These are phyloP conservation scores for Maniola jurtina DNA, from an alignment of 1,140 invertebrate species.

Conservation along the genomic window DNA sequence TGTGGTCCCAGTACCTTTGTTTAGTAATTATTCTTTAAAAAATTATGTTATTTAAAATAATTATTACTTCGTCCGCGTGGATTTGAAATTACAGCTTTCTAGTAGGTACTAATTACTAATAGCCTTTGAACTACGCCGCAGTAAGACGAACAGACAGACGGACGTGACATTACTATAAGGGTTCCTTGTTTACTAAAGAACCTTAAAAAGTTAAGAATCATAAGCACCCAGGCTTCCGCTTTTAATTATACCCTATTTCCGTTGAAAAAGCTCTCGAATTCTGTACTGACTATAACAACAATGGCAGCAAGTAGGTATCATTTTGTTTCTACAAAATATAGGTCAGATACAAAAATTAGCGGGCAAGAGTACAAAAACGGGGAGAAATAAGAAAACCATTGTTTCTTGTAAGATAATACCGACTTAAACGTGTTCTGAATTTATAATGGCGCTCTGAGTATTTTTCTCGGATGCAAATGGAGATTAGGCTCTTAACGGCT, in stretches of 20 bases:
- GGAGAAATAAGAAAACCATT: background rate
- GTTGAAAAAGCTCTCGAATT: background rate
- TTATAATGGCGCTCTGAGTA: background rate
- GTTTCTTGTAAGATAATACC: slow-evolving; percentile 18
- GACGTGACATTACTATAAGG: no score
- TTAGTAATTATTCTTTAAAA: no score
- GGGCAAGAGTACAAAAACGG: background rate
- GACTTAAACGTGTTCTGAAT: slow-evolving; percentile 11
- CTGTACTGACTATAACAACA: background rate
- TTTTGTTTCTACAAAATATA: background rate
- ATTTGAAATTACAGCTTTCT: no score
- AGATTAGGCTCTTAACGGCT: slow-evolving; percentile 13
- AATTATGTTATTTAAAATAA: no score
- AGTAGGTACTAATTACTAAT: no score
- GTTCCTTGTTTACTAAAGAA: no score
- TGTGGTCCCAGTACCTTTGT: no score
- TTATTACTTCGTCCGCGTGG: no score
- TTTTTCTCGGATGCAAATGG: slow-evolving; percentile 23
- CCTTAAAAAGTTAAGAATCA: background rate
- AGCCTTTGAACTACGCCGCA: no score
- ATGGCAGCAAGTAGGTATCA: background rate
- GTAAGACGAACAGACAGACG: no score
- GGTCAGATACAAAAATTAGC: slow-evolving; percentile 7
- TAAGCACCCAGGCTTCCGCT: no score
- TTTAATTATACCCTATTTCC: background rate